Evolutionary conservation across 2,113 vertebrate genomes (phyloP), one percentile per base, ranked within the genome.

Genomic region (Gobiocypris rarus): DNA sequence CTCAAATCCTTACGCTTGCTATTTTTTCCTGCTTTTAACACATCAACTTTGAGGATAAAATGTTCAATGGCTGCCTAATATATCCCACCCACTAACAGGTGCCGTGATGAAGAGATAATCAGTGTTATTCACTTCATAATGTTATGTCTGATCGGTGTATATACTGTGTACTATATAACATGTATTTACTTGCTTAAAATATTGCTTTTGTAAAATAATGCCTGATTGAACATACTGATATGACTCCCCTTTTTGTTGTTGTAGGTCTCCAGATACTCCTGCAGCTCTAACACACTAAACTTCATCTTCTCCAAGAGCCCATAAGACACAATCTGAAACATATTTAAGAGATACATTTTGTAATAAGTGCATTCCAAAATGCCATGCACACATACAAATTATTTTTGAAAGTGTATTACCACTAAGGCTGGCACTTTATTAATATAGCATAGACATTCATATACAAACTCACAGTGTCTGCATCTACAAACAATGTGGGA

Each of bases 241-340:
- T 93, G 0, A 97, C 96, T 13, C 97, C 96, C 98, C 89, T 98
- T 98, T 83, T 93, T 96, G 89, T 95, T 97, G 93, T 97, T 99
- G 92, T 99, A 99, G 0, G 97, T 99, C 83, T 99, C 98, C 91
- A 99, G 87, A 88, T 99, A 99, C 91, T 99, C 98, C 90, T 99
- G 98, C 41, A 99, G 94, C 90, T 99, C 98, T 87, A 99, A 86
- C 4, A 98, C 98, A 90, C 97, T 99, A 93, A 99, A 99, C 91
- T 99, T 99, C 93, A 99, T 95, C 92, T 98, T 99, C 79, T 99
- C 98, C 86, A 99, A 95, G 82, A 99, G 96, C 73, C 98, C 97
- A 86, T 97, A 99, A 73, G 97, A 99, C 71, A 99, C 95, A 78
- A 99, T 96, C 98, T 99, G 87, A 41, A 95, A 89, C 31, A 58